phyloP scores from a whole-genome alignment of 2,797 vertebrate genomes.

The Cichlasoma orientale region DNA sequence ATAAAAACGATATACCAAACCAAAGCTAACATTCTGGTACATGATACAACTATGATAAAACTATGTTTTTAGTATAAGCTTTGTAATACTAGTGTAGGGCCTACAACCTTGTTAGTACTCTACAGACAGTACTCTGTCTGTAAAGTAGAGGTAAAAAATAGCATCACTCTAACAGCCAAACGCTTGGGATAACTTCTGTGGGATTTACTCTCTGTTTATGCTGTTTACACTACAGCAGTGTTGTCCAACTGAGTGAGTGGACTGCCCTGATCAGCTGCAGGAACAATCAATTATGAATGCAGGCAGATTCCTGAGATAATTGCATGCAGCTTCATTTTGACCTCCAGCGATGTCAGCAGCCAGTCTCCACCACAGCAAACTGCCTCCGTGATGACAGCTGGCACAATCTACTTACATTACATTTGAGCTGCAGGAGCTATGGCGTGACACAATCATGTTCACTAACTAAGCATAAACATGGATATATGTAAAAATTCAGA shows the following conservation, averaged over 20 bases:
- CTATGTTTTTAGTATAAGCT: background rate
- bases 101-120: background rate
- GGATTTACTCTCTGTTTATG: constrained; percentile 12
- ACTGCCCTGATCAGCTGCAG: constrained; percentile 65
- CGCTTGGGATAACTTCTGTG: background rate
- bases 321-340: constrained; percentile 52
- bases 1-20: background rate
- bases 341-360: constrained; percentile 54
- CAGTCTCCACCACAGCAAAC: constrained; percentile 31
- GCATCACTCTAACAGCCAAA: background rate
- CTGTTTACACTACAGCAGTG: constrained; percentile 55
- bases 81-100: background rate
- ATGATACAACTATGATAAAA: background rate
- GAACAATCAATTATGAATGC: constrained; percentile 72
- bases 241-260: constrained; percentile 53
- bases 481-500: background rate
- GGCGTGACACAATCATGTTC: constrained; percentile 25
- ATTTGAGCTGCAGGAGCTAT: constrained; percentile 25
- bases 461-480: constrained; percentile 31
- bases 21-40: background rate
- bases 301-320: constrained; percentile 65
- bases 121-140: background rate
- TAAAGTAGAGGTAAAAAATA: background rate
- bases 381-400: constrained; percentile 55
- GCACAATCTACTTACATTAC: constrained; percentile 45